These are phyloP conservation scores for Liparis tanakae DNA, from an alignment of 2,797 vertebrate species.

Conservation along the genomic window DNA sequence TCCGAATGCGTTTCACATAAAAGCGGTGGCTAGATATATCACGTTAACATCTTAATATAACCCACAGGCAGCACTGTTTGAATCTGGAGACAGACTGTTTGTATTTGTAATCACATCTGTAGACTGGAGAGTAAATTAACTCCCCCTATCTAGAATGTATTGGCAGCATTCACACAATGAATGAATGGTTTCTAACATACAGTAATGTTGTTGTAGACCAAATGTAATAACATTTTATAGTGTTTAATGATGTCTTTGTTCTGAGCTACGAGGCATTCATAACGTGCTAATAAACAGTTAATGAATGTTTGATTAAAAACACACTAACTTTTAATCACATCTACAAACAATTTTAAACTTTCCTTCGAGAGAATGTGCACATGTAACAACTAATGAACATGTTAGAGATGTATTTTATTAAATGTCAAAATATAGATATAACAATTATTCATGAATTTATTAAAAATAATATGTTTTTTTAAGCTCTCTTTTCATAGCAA, in stretches of 20 bases:
- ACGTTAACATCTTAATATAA: conserved; percentile 55
- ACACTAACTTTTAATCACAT: background rate
- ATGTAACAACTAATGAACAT: background rate
- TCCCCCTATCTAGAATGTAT: conserved; percentile 4
- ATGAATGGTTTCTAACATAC: conserved; percentile 13
- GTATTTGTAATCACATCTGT: conserved; percentile 33
- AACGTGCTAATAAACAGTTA: background rate
- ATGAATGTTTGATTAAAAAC: background rate
- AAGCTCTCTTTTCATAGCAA: background rate
- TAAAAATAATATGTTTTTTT: background rate
- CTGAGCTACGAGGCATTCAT: background rate
- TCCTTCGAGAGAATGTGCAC: background rate
- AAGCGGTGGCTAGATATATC: conserved; percentile 38
- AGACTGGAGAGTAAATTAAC: conserved; percentile 5
- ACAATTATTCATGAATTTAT: background rate
- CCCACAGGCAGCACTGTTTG: conserved; percentile 27
- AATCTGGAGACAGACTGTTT: conserved; percentile 38
- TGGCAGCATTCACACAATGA: conserved; percentile 9
- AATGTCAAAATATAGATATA: background rate
- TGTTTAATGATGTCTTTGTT: conserved; percentile 12
- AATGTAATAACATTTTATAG: background rate
- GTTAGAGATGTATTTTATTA: background rate
- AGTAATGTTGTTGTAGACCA: conserved; percentile 28
- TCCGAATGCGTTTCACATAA: conserved; percentile 44
- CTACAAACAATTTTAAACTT: background rate